These are phyloP conservation scores for Podocnemis expansa DNA, from an alignment of 2,113 vertebrate genomes.

Conservation along the genomic window DNA sequence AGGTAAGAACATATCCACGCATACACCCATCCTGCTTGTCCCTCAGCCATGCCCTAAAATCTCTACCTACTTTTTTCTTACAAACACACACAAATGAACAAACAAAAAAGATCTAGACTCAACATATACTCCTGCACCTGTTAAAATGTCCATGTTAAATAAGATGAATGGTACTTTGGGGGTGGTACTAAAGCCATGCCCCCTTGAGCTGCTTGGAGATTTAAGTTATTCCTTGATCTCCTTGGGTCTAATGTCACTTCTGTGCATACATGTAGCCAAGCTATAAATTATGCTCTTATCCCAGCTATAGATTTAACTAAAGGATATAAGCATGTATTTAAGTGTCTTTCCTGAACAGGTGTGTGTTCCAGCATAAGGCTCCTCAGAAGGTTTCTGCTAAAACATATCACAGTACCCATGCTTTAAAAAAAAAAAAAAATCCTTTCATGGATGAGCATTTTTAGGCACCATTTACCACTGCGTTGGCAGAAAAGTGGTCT, in stretches of 20 bases:
- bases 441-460: background rate
- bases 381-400: background rate
- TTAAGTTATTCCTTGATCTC: background rate
- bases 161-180: background rate
- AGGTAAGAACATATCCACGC: background rate
- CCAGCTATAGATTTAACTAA: background rate
- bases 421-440: background rate
- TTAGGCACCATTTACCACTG: background rate
- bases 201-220: background rate
- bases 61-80: background rate
- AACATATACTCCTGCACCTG: background rate
- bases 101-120: background rate
- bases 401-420: background rate
- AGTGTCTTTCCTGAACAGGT: background rate
- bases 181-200: background rate
- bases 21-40: rapidly evolving
- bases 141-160: background rate
- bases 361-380: background rate
- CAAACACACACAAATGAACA: too few species aligned
- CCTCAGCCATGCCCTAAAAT: background rate
- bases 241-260: background rate
- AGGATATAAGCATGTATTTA: background rate
- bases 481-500: background rate
- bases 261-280: background rate
- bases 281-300: background rate